Evolutionary conservation across 2,888 invertebrate species (phyloP).

Genomic region (Folsomia manolachei): DNA sequence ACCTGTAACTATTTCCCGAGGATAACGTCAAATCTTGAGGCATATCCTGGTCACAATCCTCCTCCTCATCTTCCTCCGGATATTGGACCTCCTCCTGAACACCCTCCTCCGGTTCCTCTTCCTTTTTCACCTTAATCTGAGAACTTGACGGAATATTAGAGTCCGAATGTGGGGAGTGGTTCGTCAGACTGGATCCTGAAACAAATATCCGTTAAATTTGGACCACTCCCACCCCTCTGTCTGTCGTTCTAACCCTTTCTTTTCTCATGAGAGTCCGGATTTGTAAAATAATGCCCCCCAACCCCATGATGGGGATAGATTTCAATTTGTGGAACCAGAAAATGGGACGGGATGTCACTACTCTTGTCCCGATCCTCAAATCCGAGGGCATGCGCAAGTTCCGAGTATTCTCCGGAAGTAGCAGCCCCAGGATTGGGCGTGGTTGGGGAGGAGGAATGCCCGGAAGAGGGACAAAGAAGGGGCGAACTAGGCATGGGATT

Average conservation of each 20-base stretch:
- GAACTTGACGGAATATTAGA: constrained; percentile 72
- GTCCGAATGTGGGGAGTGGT: constrained; percentile 66
- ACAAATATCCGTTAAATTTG: not conserved
- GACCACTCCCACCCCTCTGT: not conserved
- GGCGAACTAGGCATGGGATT: constrained; percentile 69
- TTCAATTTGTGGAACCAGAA: constrained; percentile 84
- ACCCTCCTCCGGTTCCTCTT: constrained; percentile 40
- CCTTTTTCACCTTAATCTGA: constrained; percentile 48
- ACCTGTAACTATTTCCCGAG: constrained; percentile 43
- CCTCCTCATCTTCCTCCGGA: constrained; percentile 37
- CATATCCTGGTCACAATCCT: constrained; percentile 46
- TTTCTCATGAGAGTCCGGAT: constrained; percentile 61
- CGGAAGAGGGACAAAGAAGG: constrained; percentile 37
- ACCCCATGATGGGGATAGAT: constrained; percentile 64
- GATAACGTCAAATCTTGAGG: constrained; percentile 50
- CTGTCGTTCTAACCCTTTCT: constrained; percentile 1
- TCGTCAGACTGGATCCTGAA: constrained; percentile 57
- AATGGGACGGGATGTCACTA: constrained; percentile 68
- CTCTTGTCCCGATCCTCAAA: constrained; percentile 51
- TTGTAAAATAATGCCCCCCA: too few relatives aligned
- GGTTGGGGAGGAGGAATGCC: constrained; percentile 33
- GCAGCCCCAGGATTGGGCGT: constrained; percentile 29
- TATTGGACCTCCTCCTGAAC: constrained; percentile 38
- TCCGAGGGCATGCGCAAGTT: constrained; percentile 50
- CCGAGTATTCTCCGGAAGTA: constrained; percentile 49